A percentile compares a stretch with the other conserved stretches of the same genome.
Conservation (phyloP, 92 coral and sea anemone species). For the Diadumene lineata region DNA sequence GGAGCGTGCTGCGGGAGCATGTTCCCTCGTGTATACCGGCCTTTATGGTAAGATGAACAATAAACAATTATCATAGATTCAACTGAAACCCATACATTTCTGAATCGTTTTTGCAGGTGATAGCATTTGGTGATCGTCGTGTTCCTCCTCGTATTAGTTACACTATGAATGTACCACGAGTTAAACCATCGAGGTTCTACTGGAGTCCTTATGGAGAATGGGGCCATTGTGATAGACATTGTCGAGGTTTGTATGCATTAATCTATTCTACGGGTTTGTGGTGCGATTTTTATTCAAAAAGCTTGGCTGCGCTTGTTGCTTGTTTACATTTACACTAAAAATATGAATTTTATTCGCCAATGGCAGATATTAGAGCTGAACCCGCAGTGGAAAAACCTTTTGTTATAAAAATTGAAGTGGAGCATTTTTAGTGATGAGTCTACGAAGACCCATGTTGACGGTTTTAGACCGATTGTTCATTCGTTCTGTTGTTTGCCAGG, state of each 20-base stretch:
- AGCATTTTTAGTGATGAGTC: too few relatives aligned
- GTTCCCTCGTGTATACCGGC: too few relatives aligned
- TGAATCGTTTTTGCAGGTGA: neutral
- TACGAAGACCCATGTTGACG: too few relatives aligned
- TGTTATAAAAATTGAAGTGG: too few relatives aligned
- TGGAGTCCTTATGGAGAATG: conserved; percentile 77
- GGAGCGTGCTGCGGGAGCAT: too few relatives aligned
- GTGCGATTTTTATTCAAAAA: neutral
- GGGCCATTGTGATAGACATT: conserved; percentile 71
- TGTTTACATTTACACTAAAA: neutral
- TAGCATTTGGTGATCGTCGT: neutral
- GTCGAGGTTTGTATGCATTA: conserved; percentile 67
- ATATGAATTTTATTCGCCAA: too few relatives aligned
- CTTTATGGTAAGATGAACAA: too few relatives aligned
- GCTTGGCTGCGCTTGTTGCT: neutral
- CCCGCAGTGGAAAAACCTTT: too few relatives aligned
- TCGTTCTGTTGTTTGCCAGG: conserved; percentile 55
- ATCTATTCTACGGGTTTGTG: neutral
- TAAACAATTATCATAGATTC: too few relatives aligned
- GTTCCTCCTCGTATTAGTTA: conserved; percentile 62
- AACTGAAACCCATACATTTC: too few relatives aligned
- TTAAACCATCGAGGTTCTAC: conserved; percentile 51
- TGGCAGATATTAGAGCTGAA: too few relatives aligned
- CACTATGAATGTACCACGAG: conserved; percentile 51
- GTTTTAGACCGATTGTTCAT: conserved; percentile 4